A percentile compares a stretch with the other conserved stretches of the same genome.
Evolutionary conservation across 1,140 invertebrate species (phyloP).

Genomic region (Leptopilina clavipes): DNA sequence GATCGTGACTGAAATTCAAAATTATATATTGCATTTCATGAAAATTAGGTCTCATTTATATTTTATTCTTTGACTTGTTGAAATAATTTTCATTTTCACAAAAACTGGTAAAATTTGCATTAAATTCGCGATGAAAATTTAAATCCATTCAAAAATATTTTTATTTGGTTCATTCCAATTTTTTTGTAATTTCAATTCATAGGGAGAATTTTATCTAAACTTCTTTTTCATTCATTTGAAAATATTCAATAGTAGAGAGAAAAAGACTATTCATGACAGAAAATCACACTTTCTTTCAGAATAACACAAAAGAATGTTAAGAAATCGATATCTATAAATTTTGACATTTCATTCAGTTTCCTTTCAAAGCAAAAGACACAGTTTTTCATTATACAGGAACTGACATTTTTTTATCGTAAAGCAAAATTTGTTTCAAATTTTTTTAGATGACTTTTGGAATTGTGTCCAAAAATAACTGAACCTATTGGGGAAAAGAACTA

Average conservation of each 20-base stretch:
- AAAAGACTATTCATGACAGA: slow-evolving; percentile 9
- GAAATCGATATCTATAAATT: slow-evolving; percentile 27
- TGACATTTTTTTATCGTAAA: not conserved
- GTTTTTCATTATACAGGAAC: not conserved
- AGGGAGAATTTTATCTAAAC: too few relatives aligned
- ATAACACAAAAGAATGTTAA: slow-evolving; percentile 17
- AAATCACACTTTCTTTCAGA: not conserved
- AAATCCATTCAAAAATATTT: too few relatives aligned
- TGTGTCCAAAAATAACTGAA: too few relatives aligned
- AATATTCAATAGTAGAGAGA: not conserved
- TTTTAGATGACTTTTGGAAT: too few relatives aligned
- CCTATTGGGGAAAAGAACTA: too few relatives aligned
- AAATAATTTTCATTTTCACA: not conserved
- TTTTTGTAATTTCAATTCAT: too few relatives aligned
- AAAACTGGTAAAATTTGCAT: not conserved
- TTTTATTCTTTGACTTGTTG: not conserved
- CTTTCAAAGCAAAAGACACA: not conserved
- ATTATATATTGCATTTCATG: not conserved
- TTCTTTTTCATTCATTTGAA: too few relatives aligned
- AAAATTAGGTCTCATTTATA: not conserved
- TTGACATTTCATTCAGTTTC: not conserved
- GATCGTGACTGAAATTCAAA: slow-evolving; percentile 5
- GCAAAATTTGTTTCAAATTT: too few relatives aligned
- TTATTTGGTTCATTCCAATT: too few relatives aligned
- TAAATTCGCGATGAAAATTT: not conserved